Evolutionary conservation across 2,888 invertebrate genomes (phyloP).

Genomic region (Chydorus sphaericus): DNA sequence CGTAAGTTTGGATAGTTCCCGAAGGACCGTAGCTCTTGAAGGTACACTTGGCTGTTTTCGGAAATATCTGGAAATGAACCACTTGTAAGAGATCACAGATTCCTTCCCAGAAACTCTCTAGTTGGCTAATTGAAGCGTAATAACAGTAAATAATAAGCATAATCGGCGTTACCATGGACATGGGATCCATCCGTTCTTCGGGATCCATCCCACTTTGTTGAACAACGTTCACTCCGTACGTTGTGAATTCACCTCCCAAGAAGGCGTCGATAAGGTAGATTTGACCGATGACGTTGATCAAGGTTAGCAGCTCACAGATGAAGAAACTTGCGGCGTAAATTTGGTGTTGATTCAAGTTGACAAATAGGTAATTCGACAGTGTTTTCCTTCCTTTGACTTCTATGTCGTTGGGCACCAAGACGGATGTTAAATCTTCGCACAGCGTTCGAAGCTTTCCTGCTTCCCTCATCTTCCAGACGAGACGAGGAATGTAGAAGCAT

Average conservation of each 20-base stretch:
- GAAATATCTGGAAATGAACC: constrained; percentile 21
- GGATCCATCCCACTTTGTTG: constrained; percentile 19
- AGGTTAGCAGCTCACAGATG: constrained; percentile 24
- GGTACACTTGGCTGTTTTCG: constrained; percentile 24
- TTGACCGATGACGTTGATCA: constrained; percentile 24
- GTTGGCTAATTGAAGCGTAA: neutral
- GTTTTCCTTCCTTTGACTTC: constrained; percentile 10
- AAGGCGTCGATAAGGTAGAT: constrained; percentile 24
- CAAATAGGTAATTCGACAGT: constrained; percentile 23
- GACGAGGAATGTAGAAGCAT: constrained; percentile 25
- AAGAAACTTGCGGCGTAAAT: constrained; percentile 23
- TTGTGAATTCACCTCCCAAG: constrained; percentile 23
- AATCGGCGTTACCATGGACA: constrained; percentile 25
- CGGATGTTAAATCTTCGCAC: constrained; percentile 54
- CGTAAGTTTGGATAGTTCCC: constrained; percentile 29
- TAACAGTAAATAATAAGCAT: too few species aligned
- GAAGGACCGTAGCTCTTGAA: constrained; percentile 24
- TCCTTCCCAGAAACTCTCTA: too few species aligned
- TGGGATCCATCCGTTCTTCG: constrained; percentile 21
- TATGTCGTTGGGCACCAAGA: neutral
- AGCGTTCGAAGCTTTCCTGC: constrained; percentile 51
- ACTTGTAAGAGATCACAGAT: neutral
- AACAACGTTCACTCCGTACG: constrained; percentile 23
- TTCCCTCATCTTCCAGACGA: constrained; percentile 26
- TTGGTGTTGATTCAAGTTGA: constrained; percentile 22